A percentile compares a stretch with the other conserved stretches of the same genome.
Evolutionary conservation across 2,797 vertebrate genomes (phyloP).

Genomic region (Rhinoraja longicauda): DNA sequence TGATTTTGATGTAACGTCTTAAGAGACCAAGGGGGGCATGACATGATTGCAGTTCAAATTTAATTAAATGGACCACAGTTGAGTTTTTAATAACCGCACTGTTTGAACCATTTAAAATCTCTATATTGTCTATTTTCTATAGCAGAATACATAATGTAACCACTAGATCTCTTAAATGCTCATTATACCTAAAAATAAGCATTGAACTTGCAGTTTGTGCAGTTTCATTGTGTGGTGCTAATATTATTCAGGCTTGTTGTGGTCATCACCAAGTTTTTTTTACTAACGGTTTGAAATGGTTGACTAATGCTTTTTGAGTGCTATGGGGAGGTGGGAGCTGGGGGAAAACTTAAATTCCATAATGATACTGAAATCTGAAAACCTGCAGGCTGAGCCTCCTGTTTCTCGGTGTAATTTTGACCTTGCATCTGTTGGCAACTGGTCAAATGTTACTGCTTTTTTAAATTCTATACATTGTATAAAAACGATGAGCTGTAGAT

Average conservation of each 20-base stretch:
- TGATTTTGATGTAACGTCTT: too few species aligned
- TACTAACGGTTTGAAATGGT: neutral
- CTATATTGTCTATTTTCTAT: neutral
- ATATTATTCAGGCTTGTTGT: neutral
- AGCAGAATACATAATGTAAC: neutral
- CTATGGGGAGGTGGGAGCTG: too few species aligned
- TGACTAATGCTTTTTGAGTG: too few species aligned
- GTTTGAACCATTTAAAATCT: neutral
- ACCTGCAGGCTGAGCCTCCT: neutral
- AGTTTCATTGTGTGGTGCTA: neutral
- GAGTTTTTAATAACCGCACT: neutral
- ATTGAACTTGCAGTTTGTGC: neutral
- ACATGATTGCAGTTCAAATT: neutral
- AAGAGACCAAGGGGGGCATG: too few species aligned
- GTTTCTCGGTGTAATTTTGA: neutral
- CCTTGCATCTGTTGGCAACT: neutral
- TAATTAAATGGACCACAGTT: neutral
- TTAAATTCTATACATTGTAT: too few species aligned
- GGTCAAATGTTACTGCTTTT: neutral
- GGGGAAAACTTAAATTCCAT: too few species aligned
- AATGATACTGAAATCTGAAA: neutral
- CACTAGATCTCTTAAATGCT: neutral
- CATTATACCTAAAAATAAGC: too few species aligned
- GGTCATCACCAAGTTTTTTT: neutral
- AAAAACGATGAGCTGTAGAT: too few species aligned